These are phyloP conservation scores for Procambarus clarkii DNA, from an alignment of 1,140 invertebrate genomes.

Conservation along the genomic window DNA sequence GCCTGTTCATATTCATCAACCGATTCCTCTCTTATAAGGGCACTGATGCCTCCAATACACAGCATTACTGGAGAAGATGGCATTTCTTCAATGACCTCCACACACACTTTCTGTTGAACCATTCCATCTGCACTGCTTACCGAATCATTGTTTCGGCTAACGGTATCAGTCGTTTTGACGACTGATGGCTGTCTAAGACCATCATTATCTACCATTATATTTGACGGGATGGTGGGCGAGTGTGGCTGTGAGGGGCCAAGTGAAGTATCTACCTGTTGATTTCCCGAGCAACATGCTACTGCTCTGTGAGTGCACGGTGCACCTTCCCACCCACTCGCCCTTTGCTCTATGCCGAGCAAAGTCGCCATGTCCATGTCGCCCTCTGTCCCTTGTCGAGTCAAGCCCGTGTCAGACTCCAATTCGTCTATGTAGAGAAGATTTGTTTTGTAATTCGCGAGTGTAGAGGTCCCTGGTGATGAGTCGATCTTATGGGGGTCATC, in stretches of 20 bases:
- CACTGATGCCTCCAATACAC: neutral
- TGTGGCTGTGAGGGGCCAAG: neutral
- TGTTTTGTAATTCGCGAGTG: neutral
- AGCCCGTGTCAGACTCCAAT: neutral
- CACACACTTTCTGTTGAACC: neutral
- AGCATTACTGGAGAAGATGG: neutral
- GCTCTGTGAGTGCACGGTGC: neutral
- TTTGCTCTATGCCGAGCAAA: neutral
- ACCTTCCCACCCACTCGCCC: neutral
- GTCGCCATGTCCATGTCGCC: neutral
- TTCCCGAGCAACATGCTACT: neutral
- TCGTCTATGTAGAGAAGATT: slow-evolving; percentile 44
- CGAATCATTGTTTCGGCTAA: neutral
- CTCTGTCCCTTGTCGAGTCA: too few species aligned
- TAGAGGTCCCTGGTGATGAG: neutral
- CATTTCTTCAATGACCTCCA: neutral
- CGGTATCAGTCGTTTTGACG: neutral
- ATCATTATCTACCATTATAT: neutral
- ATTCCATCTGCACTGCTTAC: neutral
- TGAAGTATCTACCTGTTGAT: neutral
- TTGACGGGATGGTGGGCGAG: neutral
- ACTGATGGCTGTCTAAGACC: neutral
- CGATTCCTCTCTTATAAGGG: slow-evolving; percentile 29
- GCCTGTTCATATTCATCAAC: slow-evolving; percentile 56
- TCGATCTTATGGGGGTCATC: neutral